phyloP scores from a whole-genome alignment of 1,140 invertebrate genomes.

The Hylaeus anthracinus region DNA sequence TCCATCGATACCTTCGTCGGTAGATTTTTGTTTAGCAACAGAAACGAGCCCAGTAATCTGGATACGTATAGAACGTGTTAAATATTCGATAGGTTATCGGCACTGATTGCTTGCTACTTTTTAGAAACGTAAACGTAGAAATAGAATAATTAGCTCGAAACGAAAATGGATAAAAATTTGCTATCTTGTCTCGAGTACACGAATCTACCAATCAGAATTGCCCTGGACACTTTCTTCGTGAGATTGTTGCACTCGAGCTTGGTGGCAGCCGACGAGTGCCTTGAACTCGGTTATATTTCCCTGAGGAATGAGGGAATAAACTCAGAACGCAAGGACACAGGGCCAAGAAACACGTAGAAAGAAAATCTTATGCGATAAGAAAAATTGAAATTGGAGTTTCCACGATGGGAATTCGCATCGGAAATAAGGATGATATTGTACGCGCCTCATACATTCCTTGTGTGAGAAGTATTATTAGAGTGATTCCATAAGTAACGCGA shows the following conservation, averaged over 20 bases:
- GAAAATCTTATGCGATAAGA: slow-evolving; percentile 64
- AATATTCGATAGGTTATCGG: too few species aligned
- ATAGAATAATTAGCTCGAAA: background rate
- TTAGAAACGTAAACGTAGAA: background rate
- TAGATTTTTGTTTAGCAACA: too few species aligned
- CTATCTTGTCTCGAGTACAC: background rate
- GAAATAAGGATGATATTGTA: slow-evolving; percentile 49
- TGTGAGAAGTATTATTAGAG: background rate
- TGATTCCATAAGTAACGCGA: background rate
- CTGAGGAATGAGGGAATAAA: slow-evolving; percentile 64
- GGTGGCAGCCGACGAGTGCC: slow-evolving; percentile 64
- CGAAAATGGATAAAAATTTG: slow-evolving; percentile 3
- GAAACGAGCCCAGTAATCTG: too few species aligned
- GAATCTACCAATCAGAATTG: slow-evolving; percentile 62
- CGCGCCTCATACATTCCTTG: background rate
- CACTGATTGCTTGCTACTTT: background rate
- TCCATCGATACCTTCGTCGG: too few species aligned
- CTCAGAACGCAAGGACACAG: slow-evolving; percentile 54
- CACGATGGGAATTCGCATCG: slow-evolving; percentile 61
- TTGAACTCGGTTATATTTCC: slow-evolving; percentile 78
- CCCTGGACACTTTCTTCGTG: slow-evolving; percentile 70
- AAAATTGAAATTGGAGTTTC: slow-evolving; percentile 58
- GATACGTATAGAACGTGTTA: too few species aligned
- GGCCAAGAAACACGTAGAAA: slow-evolving; percentile 50
- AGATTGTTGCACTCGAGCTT: slow-evolving; percentile 75